Evolutionary conservation across 1,140 invertebrate species (phyloP).

Genomic region (Spodoptera frugiperda): DNA sequence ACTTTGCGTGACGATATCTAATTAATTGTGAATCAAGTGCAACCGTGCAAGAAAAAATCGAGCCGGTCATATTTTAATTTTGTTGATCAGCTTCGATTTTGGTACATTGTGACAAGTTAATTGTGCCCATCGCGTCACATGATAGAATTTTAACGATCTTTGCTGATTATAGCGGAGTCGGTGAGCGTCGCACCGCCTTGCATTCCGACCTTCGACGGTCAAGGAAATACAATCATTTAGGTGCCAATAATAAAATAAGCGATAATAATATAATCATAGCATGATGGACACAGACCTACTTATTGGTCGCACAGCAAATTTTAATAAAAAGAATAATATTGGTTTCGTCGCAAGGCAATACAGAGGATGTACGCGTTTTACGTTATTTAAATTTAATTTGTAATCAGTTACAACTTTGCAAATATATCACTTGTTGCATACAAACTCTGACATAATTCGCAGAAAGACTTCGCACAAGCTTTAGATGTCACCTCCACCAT

Average conservation of each 20-base stretch:
- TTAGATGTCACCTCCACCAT: constrained; percentile 36
- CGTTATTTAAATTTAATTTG: background rate
- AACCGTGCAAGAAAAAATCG: constrained; percentile 1
- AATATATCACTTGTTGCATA: background rate
- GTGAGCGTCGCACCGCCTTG: constrained; percentile 68
- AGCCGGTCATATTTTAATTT: constrained; percentile 3
- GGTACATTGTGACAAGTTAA: constrained; percentile 10
- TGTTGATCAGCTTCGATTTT: constrained; percentile 11
- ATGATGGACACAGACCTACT: constrained; percentile 64
- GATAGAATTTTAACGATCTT: constrained; percentile 63
- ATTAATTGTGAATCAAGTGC: constrained; percentile 47
- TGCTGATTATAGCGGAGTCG: constrained; percentile 56
- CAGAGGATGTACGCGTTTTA: constrained; percentile 37
- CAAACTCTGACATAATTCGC: constrained; percentile 58
- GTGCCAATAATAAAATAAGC: constrained; percentile 72
- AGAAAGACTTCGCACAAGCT: constrained; percentile 71
- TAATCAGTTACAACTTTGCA: background rate
- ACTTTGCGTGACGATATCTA: constrained; percentile 57
- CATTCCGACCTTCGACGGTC: constrained; percentile 76
- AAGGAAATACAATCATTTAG: constrained; percentile 79
- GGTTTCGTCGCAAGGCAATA: constrained; percentile 65
- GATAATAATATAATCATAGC: constrained; percentile 72
- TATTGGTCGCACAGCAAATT: constrained; percentile 74
- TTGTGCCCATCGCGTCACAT: constrained; percentile 49
- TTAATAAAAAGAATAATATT: constrained; percentile 56